Base-by-base conservation (phyloP, 2,797 vertebrate species). In the Diglossa cyanea region DNA sequence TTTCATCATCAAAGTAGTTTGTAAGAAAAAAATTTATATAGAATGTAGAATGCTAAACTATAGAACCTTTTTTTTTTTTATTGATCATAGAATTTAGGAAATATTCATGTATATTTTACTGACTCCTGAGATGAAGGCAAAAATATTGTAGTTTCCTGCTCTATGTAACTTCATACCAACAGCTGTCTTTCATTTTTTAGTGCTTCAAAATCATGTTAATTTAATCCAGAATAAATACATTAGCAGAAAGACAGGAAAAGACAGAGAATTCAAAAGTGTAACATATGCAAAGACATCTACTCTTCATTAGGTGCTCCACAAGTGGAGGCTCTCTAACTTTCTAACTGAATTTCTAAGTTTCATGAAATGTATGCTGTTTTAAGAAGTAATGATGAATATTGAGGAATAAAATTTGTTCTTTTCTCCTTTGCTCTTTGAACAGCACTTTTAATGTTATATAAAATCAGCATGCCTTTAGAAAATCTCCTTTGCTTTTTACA, bases 381-480 rank as follows among this genome's bases (percentile, higher is more conserved):
- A 90, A 78, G 55, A 57, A 88, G 30, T 47, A 79, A 76, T 62
- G 68, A 54, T 35, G 63, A 88, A 48, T 71, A 66, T 2, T 65
- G 14, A 85, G 35, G 55, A 91, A 89, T 31, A 68, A 61, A 68
- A 51, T 37, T 26, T 85, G 20, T 78, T 72, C 57, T 74, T 76
- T 85, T 80, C 58, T 54, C 10, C 42, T 66, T 71, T 50, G 17
- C 17, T 72, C 17, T 77, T 83, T 83, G 53, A 93, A 25, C 54
- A 76, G 58, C 58, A 72, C n/a, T 85, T 94, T 68, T 86, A 94
- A 90, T 75, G 66, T 74, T 62, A 66, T 15, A 78, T 85, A 88
- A 87, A 90, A 89, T 62, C 89, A 88, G 71, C 39, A 89, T 72
- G 55, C 13, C 13, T 82, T 93, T 48, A 82, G 48, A 90, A 95